Evolutionary conservation across 2,797 vertebrate genomes (phyloP), one percentile per base, ranked within the genome.

Genomic region (Octomys mimax): DNA sequence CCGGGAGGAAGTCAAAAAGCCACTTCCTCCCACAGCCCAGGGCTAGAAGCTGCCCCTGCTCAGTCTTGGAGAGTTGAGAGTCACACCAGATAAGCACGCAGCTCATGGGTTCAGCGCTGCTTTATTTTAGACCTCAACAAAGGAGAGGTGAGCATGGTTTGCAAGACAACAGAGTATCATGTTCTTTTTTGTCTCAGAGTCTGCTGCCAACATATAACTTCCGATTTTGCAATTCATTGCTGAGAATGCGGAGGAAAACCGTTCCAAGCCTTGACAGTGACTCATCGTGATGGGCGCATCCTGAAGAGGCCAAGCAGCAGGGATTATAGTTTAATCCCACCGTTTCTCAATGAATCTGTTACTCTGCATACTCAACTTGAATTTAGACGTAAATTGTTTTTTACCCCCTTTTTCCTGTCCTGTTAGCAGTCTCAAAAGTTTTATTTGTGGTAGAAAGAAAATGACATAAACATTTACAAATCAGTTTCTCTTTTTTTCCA

Each of bases 171-270:
- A 39, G 66, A 57, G 26, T 42, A 68, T 1, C 61, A 64, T 36
- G 59, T 66, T 82, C 57, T 75, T 85, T 88, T 75, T 78, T 80
- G 77, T 80, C 88, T 61, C 75, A 93, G 46, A 49, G 59, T 39
- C 66, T 33, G 42, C 0, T 87, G 77, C 92, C 87, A 92, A 90
- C 31, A 66, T 31, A n/a, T 22, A 95, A 83, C 49, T 82, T 49
- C 52, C 86, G 68, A 92, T 92, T 94, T 86, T 95, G 68, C 85
- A 93, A 94, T 66, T 94, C 26, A 14, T 57, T 92, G 49, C 92
- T 96, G 70, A 85, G n/a, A 94, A 70, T 31, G 24, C 70, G n/a
- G 61, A 2, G 33, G 1, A 39, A n/a, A 46, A 64, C 31, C 5
- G 75, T 54, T 33, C 61, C 75, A 31, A 88, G 75, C 54, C 22